Evolutionary conservation across 2,797 vertebrate species (phyloP), one percentile per base, ranked within the genome.

Genomic region (Lerista edwardsae): DNA sequence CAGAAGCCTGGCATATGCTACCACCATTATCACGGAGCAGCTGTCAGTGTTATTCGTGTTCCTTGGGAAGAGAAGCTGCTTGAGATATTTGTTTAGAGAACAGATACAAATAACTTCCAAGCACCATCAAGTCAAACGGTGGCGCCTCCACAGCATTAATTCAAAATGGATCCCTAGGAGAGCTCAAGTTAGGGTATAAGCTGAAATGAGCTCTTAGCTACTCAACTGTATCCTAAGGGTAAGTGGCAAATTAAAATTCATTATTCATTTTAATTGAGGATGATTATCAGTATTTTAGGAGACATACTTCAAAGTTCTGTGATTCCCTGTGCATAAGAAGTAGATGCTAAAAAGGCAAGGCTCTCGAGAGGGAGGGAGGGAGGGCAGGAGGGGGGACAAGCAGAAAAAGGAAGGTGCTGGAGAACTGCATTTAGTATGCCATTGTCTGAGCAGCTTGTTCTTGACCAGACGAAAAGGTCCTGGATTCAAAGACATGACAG

Each of bases 161-260:
- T 94, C 91, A 90, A 91, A 92, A 85, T 47, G 57, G 92, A 93
- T 94, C 88, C 92, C 93, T 94, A 84, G 8, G 85, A 94, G 93
- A 94, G 87, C 87, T 93, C 90, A 84, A 86, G 84, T 94, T 94
- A 89, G 89, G 69, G 87, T 91, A 84, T 92, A 94, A 93, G 78
- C 94, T 89, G 92, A 94, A 92, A 91, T 94, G 92, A 94, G 90
- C 92, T 92, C 80, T 93, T 93, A 87, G 91, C 75, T 69, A 79
- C 89, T 93, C 88, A 92, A 75, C 88, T 89, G 84, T 84, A 94
- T 95, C 94, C 94, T 95, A 91, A 88, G 95, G 94, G 94, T 94
- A 94, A 96, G 90, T 90, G 86, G 85, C 91, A 94, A 94, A 96
- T 96, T 95, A 95, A 95, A 93, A 95, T 95, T 93, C 93, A 94